phyloP scores from a whole-genome alignment of 2,888 invertebrate genomes.

The Drosophila suboccidentalis region DNA sequence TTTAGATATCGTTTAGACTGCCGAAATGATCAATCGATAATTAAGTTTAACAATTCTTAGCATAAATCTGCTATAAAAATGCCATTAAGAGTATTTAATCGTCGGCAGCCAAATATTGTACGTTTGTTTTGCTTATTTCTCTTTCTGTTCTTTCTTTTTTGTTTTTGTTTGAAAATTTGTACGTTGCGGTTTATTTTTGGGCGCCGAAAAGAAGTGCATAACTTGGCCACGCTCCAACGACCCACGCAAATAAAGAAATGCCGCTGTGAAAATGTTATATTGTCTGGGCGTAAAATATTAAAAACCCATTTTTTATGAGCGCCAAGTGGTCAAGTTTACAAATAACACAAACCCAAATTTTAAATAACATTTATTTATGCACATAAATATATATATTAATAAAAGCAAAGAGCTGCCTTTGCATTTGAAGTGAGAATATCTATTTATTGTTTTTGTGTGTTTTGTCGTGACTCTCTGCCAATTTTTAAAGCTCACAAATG shows the following conservation, averaged over 20 bases:
- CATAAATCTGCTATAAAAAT: not conserved
- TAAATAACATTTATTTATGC: conserved; percentile 45
- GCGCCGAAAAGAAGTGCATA: conserved; percentile 72
- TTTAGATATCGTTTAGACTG: not conserved
- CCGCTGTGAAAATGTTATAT: conserved; percentile 59
- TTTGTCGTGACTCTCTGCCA: conserved; percentile 9
- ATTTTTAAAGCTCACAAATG: conserved; percentile 30
- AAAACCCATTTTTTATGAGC: conserved; percentile 75
- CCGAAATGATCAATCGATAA: too few species aligned
- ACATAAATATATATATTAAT: conserved; percentile 18
- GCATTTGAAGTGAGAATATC: not conserved
- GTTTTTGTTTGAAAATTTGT: conserved; percentile 43
- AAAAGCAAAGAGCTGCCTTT: conserved; percentile 18
- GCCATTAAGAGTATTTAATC: conserved; percentile 17
- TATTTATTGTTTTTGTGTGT: not conserved
- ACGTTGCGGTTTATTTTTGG: conserved; percentile 70
- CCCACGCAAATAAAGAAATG: conserved; percentile 63
- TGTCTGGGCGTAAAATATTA: conserved; percentile 63
- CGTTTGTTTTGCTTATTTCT: conserved; percentile 1
- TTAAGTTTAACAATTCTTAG: not conserved
- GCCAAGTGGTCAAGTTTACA: conserved; percentile 69
- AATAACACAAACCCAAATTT: conserved; percentile 48
- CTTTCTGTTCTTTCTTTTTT: conserved; percentile 24
- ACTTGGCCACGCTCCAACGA: conserved; percentile 76
- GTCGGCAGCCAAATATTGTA: not conserved